Conservation (phyloP, 2,888 invertebrate species). For the Strigamia maritima region DNA sequence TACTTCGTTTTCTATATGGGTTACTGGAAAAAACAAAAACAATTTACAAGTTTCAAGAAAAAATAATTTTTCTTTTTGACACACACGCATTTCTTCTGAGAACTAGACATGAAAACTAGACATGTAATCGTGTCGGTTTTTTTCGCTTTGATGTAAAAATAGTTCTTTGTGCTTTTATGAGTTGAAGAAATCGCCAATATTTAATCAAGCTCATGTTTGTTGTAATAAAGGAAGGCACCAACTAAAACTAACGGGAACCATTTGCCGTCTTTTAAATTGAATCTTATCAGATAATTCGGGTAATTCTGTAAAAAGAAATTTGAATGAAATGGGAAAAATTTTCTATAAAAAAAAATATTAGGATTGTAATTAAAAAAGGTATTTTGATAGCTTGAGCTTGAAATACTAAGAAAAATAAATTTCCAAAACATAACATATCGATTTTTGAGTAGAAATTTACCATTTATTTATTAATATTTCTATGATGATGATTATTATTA, state of each 20-base stretch:
- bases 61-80: neutral
- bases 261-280: slow-evolving; percentile 14
- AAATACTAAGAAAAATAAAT: too few species aligned
- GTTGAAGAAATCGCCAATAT: neutral
- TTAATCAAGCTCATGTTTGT: slow-evolving; percentile 4
- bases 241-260: neutral
- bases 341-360: neutral
- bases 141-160: neutral
- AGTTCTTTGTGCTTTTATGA: neutral
- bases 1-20: slow-evolving; percentile 81
- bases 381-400: too few species aligned
- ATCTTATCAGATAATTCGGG: slow-evolving; percentile 30
- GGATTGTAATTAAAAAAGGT: neutral
- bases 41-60: neutral
- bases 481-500: too few species aligned
- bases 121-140: neutral
- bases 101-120: too few species aligned
- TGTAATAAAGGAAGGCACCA: slow-evolving; percentile 1
- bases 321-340: neutral
- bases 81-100: neutral
- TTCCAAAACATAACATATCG: too few species aligned
- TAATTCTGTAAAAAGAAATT: neutral
- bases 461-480: too few species aligned
- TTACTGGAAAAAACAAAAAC: slow-evolving; percentile 60
- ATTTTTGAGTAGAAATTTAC: too few species aligned